Evolutionary conservation across 1,140 invertebrate genomes (phyloP), one percentile per base, ranked within the genome.

Genomic region (Drosophila grimshawi): DNA sequence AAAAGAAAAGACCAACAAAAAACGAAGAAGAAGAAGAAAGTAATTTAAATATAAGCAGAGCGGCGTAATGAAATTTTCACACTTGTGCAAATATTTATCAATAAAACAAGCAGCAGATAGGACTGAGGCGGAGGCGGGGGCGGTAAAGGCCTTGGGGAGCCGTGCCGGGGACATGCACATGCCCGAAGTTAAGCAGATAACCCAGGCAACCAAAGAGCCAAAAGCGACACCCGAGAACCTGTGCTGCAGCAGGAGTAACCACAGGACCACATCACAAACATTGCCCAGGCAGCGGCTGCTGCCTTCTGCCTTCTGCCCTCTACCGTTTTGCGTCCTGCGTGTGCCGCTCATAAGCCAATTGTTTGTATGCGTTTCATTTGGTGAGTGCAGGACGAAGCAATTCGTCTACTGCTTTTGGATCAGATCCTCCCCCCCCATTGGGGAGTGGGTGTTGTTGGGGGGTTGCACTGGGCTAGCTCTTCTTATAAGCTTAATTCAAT

Each of bases 71-170:
- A 91, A 91, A 91, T 91, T 91, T 91, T 91, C 89, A 90, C 89
- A 91, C 89, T 91, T 91, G 89, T 91, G 89, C 85, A 91, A 91
- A 91, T 91, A 91, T 91, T 91, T 91, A 86, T 82, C 81, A 86
- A 90, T 90, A 90, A 86, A 81, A 81, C 64, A 72, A 83, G 67
- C 61, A 67, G 43, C 35, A 49, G 68, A 45, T 70, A 65, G 55
- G 32, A 66, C 10, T 30, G 6, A 66, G 37, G 66, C 41, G 57
- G 7, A 56, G 49, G 65, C 37, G 56, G 4, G 45, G 49, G 33
- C 3, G 35, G 19, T n/a, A 19, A 19, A 19, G 19, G 19, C 39
- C n/a, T 43, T n/a, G 64, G 74, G 48, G 59, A 62, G 55, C 57
- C 27, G 53, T 19, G 19, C 19, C 19, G 43, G 51, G 8, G 56